Percentiles rank a stretch among this genome's conserved stretches.
These are phyloP conservation scores for Merops nubicus DNA, from an alignment of 2,113 vertebrate species.

Conservation along the genomic window DNA sequence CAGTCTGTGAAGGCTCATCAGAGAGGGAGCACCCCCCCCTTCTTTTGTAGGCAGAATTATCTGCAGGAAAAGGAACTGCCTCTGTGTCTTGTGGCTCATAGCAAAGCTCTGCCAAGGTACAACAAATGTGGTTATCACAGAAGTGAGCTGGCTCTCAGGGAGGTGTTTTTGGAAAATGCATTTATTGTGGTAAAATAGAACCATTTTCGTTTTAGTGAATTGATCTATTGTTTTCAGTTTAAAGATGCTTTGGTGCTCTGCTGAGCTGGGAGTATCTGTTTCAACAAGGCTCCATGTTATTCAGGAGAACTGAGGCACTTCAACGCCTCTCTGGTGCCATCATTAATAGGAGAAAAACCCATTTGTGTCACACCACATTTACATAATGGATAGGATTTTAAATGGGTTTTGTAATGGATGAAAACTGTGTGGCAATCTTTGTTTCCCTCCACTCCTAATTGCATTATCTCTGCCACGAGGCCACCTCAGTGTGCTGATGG, in stretches of 20 bases:
- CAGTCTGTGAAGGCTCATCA: neutral
- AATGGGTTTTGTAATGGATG: neutral
- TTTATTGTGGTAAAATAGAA: neutral
- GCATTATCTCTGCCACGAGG: neutral
- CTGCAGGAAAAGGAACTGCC: neutral
- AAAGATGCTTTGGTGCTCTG: neutral
- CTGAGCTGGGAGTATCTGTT: neutral
- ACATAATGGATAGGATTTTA: neutral
- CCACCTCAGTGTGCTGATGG: neutral
- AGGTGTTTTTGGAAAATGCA: neutral
- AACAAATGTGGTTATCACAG: neutral
- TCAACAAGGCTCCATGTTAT: neutral
- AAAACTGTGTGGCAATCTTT: neutral
- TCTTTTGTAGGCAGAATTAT: neutral
- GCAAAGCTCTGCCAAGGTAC: neutral
- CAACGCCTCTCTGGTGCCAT: neutral
- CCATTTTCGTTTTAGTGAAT: neutral
- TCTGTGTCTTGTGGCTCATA: neutral
- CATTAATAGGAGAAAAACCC: conserved; percentile 5
- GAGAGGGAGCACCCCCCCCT: neutral
- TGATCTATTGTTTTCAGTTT: neutral
- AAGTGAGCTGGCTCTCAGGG: neutral
- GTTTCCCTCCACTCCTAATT: neutral
- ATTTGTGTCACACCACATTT: neutral
- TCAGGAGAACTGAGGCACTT: neutral